These are phyloP conservation scores for Cnemophilus loriae DNA, from an alignment of 2,113 vertebrate species.

Conservation along the genomic window DNA sequence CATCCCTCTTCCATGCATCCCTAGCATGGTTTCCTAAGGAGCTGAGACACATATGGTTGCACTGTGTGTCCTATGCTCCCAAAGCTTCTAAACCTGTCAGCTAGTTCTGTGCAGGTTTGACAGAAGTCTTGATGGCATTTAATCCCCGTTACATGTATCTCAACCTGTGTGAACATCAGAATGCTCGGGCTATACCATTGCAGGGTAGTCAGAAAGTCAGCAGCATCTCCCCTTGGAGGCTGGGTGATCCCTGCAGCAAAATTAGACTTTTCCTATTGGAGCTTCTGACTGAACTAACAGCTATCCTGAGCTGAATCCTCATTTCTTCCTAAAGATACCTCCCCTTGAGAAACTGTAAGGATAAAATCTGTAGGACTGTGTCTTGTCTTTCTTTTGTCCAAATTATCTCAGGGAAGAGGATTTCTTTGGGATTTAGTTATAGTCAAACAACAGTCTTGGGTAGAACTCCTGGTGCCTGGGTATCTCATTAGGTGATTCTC, in stretches of 20 bases:
- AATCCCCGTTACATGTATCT: background rate
- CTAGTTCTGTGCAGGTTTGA: background rate
- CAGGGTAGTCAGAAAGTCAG: background rate
- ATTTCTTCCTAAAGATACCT: background rate
- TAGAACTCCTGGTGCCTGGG: background rate
- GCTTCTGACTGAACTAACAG: background rate
- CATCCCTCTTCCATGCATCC: too few species aligned
- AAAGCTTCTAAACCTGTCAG: background rate
- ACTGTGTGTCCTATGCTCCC: background rate
- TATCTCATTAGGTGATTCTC: background rate
- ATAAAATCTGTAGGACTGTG: background rate
- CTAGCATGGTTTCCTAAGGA: background rate
- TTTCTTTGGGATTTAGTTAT: background rate
- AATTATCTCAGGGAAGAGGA: background rate
- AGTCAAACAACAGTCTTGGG: background rate
- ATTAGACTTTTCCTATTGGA: background rate
- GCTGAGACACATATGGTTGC: background rate
- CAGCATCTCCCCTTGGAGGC: background rate
- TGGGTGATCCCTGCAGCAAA: background rate
- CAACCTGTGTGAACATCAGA: background rate
- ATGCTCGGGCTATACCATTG: accelerated
- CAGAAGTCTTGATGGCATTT: background rate
- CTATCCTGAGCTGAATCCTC: background rate
- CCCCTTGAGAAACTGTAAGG: background rate
- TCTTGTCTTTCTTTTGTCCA: background rate